Base-by-base conservation (phyloP, 1,140 invertebrate species). In the Nylanderia fulva region DNA sequence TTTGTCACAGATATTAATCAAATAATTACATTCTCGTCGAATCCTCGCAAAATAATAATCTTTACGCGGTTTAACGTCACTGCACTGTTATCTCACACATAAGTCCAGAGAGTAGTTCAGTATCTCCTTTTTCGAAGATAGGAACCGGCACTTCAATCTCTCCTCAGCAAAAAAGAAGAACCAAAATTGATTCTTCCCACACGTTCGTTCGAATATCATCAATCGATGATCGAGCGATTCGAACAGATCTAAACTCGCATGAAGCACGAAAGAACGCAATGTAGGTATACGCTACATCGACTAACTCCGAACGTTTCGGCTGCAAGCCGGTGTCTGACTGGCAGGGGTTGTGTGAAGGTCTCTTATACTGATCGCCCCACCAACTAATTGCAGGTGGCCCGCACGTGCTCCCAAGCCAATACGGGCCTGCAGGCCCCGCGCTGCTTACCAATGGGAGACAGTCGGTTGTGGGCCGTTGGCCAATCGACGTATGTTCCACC, bases 331-430 rank as follows among this genome's bases (percentile, higher is more conserved):
- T 91, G 85, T 94, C 90, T 94, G 90, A 92, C 90, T 91, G 88
- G 85, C 85, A 89, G 87, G 89, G 89, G 91, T 87, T 83, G 88
- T 77, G 80, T 56, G 71, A 66, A 86, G 88, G 75, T 84, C 91
- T 93, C 91, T 92, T 92, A 93, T 94, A 94, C 63, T 86, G 71
- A 54, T 79, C 82, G 64, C 92, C 93, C 91, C 89, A 88, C 92
- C 82, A 58, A 7, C 1, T 15, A 69, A 56, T 77, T 87, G 92
- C 94, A 93, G 94, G 93, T 94, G 92, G 92, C 92, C 90, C 90
- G 92, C 92, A 93, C 93, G 93, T 93, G 94, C 91, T 91, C 87
- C 64, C 87, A 69, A 86, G 83, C 93, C 93, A 93, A 93, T 93
- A 88, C 91, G 86, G 88, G 92, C 89, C 89, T 79, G 75, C 58